Conservation (phyloP, 1,140 invertebrate species). For the Aplysia californica region DNA sequence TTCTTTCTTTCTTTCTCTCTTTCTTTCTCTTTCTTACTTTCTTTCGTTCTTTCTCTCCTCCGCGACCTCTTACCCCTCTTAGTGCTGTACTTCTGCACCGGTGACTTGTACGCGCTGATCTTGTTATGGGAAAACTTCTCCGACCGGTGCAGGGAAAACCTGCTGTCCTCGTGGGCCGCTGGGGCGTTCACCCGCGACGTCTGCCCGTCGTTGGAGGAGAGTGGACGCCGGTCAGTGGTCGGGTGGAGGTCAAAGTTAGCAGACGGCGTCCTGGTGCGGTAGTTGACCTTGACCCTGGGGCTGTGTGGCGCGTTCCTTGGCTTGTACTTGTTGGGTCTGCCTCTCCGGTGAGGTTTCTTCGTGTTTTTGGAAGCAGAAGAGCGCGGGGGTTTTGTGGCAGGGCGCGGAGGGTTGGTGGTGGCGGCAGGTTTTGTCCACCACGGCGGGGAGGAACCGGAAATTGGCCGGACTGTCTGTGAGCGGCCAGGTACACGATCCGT, state of each 20-base stretch:
- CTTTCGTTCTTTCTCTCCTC: not conserved
- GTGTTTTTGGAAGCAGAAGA: not conserved
- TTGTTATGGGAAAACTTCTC: not conserved
- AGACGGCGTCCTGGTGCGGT: not conserved
- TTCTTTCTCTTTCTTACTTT: no score
- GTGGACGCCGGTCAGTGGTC: not conserved
- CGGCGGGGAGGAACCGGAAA: not conserved
- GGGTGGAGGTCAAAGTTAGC: not conserved
- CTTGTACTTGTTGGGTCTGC: not conserved
- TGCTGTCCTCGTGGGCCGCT: not conserved
- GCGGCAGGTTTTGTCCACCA: not conserved
- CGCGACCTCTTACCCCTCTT: not conserved
- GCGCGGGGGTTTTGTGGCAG: not conserved
- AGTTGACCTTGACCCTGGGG: not conserved
- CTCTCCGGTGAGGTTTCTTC: not conserved
- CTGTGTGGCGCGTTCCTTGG: not conserved
- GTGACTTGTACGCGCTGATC: not conserved
- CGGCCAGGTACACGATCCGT: not conserved
- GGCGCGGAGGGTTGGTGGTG: not conserved
- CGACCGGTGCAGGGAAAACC: not conserved
- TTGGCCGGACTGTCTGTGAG: not conserved
- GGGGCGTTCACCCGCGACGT: not conserved
- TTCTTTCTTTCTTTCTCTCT: no score
- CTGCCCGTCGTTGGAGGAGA: not conserved
- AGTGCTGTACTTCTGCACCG: constrained; percentile 5